A percentile compares a stretch with the other conserved stretches of the same genome.
phyloP scores from a whole-genome alignment of 2,797 vertebrate genomes.

The Menidia menidia region DNA sequence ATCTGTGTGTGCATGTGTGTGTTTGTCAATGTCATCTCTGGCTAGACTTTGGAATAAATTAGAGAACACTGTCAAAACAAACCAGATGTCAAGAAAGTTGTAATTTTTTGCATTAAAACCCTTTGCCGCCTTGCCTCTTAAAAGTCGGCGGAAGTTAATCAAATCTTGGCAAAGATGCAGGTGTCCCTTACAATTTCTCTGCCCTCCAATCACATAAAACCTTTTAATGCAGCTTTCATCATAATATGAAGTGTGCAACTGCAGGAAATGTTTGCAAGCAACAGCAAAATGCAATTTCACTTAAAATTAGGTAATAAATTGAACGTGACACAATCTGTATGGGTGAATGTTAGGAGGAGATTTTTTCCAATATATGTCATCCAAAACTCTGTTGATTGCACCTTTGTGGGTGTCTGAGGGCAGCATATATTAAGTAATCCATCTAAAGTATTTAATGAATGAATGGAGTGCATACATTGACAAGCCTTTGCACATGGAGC shows the following conservation, averaged over 20 bases:
- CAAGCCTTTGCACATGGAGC: background rate
- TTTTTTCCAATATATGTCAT: constrained; percentile 56
- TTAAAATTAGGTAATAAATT: constrained; percentile 56
- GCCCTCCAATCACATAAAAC: constrained; percentile 30
- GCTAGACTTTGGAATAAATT: constrained; percentile 5
- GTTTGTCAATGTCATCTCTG: background rate
- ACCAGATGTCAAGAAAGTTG: constrained; percentile 10
- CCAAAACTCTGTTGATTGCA: constrained; percentile 40
- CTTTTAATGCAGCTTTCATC: constrained; percentile 25
- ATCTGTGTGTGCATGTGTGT: background rate
- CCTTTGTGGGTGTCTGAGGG: constrained; percentile 8
- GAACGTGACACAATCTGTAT: constrained; percentile 29
- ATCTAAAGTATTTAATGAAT: constrained; percentile 47
- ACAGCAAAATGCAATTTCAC: constrained; percentile 35
- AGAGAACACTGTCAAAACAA: constrained; percentile 17
- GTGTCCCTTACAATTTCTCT: constrained; percentile 24
- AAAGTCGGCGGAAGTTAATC: constrained; percentile 10
- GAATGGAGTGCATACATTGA: constrained; percentile 22
- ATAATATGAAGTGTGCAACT: constrained; percentile 40
- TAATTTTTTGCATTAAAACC: background rate
- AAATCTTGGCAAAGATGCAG: constrained; percentile 30
- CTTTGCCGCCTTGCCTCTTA: background rate
- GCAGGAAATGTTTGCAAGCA: constrained; percentile 32
- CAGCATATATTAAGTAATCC: constrained; percentile 14
- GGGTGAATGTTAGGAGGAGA: constrained; percentile 34